Evolutionary conservation across 2,888 invertebrate species (phyloP).

Genomic region (Crepidodera aurea): DNA sequence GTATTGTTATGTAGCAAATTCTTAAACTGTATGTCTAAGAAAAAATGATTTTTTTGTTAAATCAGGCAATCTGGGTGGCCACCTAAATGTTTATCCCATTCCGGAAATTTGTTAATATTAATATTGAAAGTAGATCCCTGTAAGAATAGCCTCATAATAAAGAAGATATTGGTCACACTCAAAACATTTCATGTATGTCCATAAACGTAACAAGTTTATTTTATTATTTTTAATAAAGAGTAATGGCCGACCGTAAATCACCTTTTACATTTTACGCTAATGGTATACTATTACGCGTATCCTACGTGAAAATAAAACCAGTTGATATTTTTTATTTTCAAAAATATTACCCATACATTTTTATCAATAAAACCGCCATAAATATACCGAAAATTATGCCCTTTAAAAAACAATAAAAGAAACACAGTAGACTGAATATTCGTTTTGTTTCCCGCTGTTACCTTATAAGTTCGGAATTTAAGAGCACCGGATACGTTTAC

Average conservation of each 20-base stretch:
- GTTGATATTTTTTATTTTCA: slow-evolving; percentile 16
- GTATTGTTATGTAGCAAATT: too few relatives aligned
- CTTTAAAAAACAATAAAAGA: slow-evolving; percentile 23
- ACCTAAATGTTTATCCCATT: too few relatives aligned
- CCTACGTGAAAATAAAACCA: neutral
- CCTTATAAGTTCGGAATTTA: slow-evolving; percentile 6
- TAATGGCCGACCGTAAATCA: neutral
- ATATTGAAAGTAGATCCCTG: too few relatives aligned
- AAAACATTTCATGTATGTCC: too few relatives aligned
- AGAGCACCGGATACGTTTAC: slow-evolving; percentile 5
- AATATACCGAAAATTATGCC: slow-evolving; percentile 16
- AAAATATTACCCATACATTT: neutral
- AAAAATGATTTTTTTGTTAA: too few relatives aligned
- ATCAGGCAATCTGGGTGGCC: too few relatives aligned
- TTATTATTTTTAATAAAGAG: neutral
- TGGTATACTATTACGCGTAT: slow-evolving; percentile 6
- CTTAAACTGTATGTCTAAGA: too few relatives aligned
- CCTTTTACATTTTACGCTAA: neutral
- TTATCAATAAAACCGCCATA: slow-evolving; percentile 19
- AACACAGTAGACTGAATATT: slow-evolving; percentile 17
- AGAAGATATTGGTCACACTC: too few relatives aligned
- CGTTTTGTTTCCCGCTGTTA: slow-evolving; percentile 18
- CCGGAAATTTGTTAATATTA: too few relatives aligned
- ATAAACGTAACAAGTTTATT: too few relatives aligned
- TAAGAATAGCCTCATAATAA: too few relatives aligned